These are phyloP conservation scores for Polydrusus cervinus DNA, from an alignment of 2,888 invertebrate genomes.

Conservation along the genomic window DNA sequence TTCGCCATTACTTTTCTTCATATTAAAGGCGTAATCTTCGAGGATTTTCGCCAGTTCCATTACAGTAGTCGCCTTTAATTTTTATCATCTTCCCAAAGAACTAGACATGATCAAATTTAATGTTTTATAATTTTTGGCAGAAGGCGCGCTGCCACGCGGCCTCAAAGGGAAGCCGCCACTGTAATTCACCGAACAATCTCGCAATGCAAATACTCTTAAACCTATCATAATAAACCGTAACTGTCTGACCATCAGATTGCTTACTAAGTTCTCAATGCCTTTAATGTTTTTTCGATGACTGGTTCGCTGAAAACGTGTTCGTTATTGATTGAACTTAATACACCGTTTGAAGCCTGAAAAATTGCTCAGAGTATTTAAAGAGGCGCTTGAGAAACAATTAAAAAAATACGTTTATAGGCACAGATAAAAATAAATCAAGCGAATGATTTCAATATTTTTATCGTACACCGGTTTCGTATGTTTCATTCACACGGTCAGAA, in stretches of 20 bases:
- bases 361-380: constrained; percentile 23
- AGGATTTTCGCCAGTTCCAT: no score
- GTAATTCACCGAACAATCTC: no score
- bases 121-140: no score
- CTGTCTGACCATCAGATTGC: constrained; percentile 9
- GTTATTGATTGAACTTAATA: constrained; percentile 36
- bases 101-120: no score
- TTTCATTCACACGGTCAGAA: no score
- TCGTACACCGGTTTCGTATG: not conserved
- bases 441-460: constrained; percentile 1
- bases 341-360: constrained; percentile 40
- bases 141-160: no score
- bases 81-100: no score
- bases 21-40: no score
- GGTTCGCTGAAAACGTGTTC: constrained; percentile 30
- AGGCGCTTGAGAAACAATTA: constrained; percentile 18
- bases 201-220: constrained; percentile 19
- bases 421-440: not conserved
- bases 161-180: no score
- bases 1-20: no score
- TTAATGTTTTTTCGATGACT: constrained; percentile 38
- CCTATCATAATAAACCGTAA: constrained; percentile 16
- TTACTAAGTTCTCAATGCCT: constrained; percentile 22
- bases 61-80: no score
- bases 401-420: constrained; percentile 6